Evolutionary conservation across 2,888 invertebrate genomes (phyloP).

Genomic region (Ophonus ardosiacus): DNA sequence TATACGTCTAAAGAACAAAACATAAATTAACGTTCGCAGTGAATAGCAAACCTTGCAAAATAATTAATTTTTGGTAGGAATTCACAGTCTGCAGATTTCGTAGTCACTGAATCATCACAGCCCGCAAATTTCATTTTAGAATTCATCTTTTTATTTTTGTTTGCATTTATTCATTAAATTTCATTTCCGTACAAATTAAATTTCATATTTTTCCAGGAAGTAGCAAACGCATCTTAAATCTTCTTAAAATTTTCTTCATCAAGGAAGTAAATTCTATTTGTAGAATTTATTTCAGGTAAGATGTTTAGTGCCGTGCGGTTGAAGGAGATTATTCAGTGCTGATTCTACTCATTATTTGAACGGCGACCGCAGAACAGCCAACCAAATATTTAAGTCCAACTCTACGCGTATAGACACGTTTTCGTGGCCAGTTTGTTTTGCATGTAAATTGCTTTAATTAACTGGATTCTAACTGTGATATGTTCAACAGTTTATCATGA

Average conservation of each 20-base stretch:
- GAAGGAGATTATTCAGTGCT: slow-evolving; percentile 1
- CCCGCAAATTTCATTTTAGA: not conserved
- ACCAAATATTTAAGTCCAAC: slow-evolving; percentile 44
- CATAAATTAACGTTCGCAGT: too few relatives aligned
- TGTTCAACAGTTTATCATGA: slow-evolving; percentile 32
- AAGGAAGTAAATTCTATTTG: slow-evolving; percentile 18
- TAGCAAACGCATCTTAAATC: not conserved
- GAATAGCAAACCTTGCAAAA: not conserved
- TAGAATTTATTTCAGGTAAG: slow-evolving; percentile 30
- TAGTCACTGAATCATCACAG: not conserved
- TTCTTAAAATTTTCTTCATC: slow-evolving; percentile 1
- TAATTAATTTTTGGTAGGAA: not conserved
- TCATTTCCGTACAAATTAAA: not conserved
- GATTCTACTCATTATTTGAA: slow-evolving; percentile 25
- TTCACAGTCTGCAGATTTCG: not conserved
- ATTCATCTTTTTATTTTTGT: not conserved
- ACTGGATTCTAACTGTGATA: slow-evolving; percentile 24
- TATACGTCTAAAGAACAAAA: too few relatives aligned
- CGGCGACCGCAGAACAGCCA: not conserved
- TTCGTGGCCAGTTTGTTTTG: slow-evolving; percentile 45
- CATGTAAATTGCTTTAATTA: slow-evolving; percentile 50
- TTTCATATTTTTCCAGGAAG: not conserved
- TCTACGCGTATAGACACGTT: slow-evolving; percentile 43
- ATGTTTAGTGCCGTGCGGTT: slow-evolving; percentile 17
- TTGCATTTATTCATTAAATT: not conserved